Evolutionary conservation across 1,140 invertebrate genomes (phyloP).

Genomic region (Drosophila athabasca): DNA sequence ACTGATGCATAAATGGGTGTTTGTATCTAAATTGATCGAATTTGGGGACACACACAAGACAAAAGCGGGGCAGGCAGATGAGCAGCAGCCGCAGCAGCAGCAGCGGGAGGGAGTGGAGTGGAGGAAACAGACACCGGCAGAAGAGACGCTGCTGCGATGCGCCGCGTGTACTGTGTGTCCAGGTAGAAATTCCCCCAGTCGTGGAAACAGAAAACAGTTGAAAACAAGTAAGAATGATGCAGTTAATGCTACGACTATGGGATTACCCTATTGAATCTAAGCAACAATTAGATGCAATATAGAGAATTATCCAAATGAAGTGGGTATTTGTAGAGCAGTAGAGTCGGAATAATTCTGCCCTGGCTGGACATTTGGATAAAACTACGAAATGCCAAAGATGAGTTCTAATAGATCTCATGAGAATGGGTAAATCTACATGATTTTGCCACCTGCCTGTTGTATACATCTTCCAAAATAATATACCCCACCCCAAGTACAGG

Average conservation of each 20-base stretch:
- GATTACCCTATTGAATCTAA: conserved; percentile 1
- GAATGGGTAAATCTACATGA: too few species aligned
- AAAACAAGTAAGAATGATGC: conserved; percentile 24
- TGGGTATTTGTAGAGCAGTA: too few species aligned
- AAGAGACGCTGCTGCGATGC: background rate
- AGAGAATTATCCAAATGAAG: too few species aligned
- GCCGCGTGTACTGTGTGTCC: conserved; percentile 31
- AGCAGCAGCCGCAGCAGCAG: conserved; percentile 19
- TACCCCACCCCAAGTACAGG: conserved; percentile 2
- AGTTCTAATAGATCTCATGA: too few species aligned
- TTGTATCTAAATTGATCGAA: conserved; percentile 82
- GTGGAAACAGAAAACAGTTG: conserved; percentile 26
- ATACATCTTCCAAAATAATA: background rate
- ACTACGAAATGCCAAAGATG: too few species aligned
- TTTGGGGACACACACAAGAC: conserved; percentile 76
- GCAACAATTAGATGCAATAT: too few species aligned
- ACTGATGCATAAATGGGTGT: conserved; percentile 82
- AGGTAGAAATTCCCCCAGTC: conserved; percentile 73
- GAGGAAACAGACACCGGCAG: background rate
- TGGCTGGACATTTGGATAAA: too few species aligned
- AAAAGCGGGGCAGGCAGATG: conserved; percentile 40
- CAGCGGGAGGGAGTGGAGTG: background rate
- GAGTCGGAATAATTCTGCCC: too few species aligned
- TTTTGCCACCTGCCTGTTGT: too few species aligned
- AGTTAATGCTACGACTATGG: background rate